Evolutionary conservation across 2,888 invertebrate genomes (phyloP).

Genomic region (Sphinx pinastri): DNA sequence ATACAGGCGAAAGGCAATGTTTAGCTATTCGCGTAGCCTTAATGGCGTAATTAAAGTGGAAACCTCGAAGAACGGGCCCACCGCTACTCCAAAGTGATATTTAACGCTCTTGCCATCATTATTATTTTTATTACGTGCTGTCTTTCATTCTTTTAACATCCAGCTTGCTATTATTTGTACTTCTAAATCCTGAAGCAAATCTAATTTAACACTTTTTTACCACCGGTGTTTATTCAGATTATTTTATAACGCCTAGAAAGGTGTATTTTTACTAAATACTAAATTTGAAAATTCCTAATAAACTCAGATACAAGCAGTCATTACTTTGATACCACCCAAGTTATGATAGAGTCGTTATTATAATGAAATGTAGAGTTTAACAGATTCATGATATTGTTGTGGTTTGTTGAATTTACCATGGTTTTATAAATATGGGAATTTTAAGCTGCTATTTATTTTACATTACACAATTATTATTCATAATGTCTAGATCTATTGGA

Average conservation of each 20-base stretch:
- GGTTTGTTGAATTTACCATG: no score
- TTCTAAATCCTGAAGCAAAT: slow-evolving; percentile 11
- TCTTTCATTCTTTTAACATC: slow-evolving; percentile 16
- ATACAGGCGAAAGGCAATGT: slow-evolving; percentile 41
- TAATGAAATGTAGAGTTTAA: background rate
- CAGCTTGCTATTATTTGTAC: slow-evolving; percentile 19
- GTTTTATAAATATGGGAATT: no score
- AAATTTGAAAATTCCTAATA: no score
- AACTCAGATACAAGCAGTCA: no score
- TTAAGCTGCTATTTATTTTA: no score
- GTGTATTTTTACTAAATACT: no score
- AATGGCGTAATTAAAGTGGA: slow-evolving; percentile 53
- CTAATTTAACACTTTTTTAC: background rate
- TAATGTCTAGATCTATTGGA: background rate
- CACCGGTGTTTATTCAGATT: background rate
- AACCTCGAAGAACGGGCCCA: slow-evolving; percentile 24
- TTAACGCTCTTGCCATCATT: slow-evolving; percentile 51
- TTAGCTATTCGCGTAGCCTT: slow-evolving; percentile 40
- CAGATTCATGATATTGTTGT: background rate
- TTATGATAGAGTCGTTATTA: background rate
- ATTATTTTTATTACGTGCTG: slow-evolving; percentile 37
- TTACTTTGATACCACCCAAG: background rate
- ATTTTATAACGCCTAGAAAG: background rate
- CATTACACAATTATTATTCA: no score
- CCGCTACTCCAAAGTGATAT: slow-evolving; percentile 47